Percentiles rank a stretch among this genome's conserved stretches.
These are phyloP conservation scores for Malurus leucopterus DNA, from an alignment of 2,797 vertebrate species.

Conservation along the genomic window DNA sequence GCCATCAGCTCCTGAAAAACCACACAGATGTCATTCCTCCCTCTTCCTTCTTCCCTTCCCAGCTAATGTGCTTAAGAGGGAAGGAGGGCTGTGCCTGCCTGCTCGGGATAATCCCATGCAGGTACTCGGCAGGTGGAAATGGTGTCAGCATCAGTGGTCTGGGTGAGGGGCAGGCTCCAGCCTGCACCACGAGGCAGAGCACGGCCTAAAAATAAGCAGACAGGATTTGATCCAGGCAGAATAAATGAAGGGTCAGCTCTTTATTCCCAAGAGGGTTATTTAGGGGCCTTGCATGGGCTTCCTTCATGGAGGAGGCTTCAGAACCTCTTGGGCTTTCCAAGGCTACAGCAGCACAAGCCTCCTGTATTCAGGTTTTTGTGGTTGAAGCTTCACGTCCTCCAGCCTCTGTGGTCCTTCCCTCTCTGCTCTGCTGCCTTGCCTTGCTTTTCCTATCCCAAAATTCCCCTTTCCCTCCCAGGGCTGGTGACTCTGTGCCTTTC, in stretches of 20 bases:
- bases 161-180: background rate
- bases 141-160: background rate
- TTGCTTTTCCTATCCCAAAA: background rate
- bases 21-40: background rate
- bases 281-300: background rate
- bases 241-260: background rate
- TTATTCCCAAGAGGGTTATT: conserved; percentile 9
- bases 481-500: background rate
- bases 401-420: background rate
- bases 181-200: background rate
- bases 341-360: background rate
- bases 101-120: background rate
- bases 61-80: background rate
- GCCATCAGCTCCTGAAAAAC: background rate
- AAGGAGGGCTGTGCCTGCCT: background rate
- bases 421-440: background rate
- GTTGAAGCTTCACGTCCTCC: background rate
- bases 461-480: background rate
- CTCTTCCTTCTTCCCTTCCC: background rate
- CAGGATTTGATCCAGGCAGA: background rate
- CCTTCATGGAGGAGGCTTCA: background rate
- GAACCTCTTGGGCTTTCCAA: background rate
- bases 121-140: background rate
- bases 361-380: background rate
- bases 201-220: conserved; percentile 11